These are phyloP conservation scores for Pocillopora meandrina DNA, from an alignment of 92 coral and sea anemone species.

Conservation along the genomic window DNA sequence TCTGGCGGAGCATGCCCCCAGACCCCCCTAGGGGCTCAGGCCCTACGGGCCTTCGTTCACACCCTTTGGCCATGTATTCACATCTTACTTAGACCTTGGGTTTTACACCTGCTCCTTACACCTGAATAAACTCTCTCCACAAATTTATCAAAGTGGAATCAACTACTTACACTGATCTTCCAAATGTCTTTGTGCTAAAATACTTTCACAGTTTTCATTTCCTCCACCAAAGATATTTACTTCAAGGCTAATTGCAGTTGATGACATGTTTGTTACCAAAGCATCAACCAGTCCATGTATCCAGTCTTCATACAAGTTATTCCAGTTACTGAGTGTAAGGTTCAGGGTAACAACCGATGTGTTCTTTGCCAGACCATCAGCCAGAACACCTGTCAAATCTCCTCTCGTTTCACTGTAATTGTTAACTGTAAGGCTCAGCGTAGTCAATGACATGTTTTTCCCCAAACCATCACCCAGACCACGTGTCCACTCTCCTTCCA, in stretches of 20 bases:
- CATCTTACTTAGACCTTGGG: too few relatives aligned
- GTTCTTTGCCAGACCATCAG: neutral
- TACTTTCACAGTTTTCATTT: too few relatives aligned
- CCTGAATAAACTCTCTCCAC: neutral
- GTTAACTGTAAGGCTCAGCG: neutral
- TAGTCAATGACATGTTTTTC: neutral
- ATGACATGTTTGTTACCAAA: neutral
- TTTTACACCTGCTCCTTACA: neutral
- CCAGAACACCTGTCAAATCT: rapidly evolving
- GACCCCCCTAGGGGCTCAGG: too few relatives aligned
- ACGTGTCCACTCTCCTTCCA: neutral
- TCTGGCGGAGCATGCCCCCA: too few relatives aligned
- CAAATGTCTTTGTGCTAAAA: too few relatives aligned
- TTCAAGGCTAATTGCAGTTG: neutral
- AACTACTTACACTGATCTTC: too few relatives aligned
- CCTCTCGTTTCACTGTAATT: neutral
- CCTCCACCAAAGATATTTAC: too few relatives aligned
- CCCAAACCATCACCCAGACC: neutral
- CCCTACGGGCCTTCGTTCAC: too few relatives aligned
- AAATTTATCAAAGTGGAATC: rapidly evolving
- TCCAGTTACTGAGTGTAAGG: neutral
- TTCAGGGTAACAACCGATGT: neutral
- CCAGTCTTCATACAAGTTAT: too few relatives aligned
- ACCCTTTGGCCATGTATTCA: too few relatives aligned
- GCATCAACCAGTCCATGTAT: neutral